Base-by-base conservation (phyloP, 2,113 vertebrate genomes). In the Prunella himalayana region DNA sequence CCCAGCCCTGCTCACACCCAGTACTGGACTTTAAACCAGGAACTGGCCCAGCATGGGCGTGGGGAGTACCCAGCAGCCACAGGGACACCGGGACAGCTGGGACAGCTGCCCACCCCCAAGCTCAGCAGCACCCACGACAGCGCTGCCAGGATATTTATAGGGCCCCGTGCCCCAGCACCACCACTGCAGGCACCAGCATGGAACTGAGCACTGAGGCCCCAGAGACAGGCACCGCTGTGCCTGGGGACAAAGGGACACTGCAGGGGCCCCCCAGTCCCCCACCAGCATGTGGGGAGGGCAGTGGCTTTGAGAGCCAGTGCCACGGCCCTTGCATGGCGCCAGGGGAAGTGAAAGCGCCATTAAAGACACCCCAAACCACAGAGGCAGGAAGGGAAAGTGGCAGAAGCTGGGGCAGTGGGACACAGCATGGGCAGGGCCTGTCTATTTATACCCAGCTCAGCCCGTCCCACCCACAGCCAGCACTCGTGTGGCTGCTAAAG, bases 11-110 rank as follows among this genome's bases (percentile, higher is more conserved):
- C 73, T 66, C 88, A 75, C 68, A 8, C 63, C 64, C 80, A 56
- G 45, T 0, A 6, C 25, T 12, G 45, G 45, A 88, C 93, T 92
- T 90, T 94, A 91, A 47, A 68, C 93, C 0, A 0, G 22, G 59
- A 57, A 37, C 51, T 0, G 0, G 45, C 68, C 20, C 56, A n/a
- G 50, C 11, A 9, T 0, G 4, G 72, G 22, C 6, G n/a, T 39
- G n/a, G 60, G 65, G 53, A 49, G 30, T 6, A 19, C 10, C 20
- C 18, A 2, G 59, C 73, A 28, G 35, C 28, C 1, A 8, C 45
- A 44, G 39, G 72, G 54, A 78, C 15, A 39, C 23, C 2, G 0
- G 57, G 57, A 71, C 57, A 28, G 64, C 56, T 35, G 13, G 71
- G 71, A 60, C 78, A 77, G 72, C 51, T 35, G 14, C 53, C 69